Conservation (phyloP, 2,113 vertebrate species). For the Ciconia maguari region DNA sequence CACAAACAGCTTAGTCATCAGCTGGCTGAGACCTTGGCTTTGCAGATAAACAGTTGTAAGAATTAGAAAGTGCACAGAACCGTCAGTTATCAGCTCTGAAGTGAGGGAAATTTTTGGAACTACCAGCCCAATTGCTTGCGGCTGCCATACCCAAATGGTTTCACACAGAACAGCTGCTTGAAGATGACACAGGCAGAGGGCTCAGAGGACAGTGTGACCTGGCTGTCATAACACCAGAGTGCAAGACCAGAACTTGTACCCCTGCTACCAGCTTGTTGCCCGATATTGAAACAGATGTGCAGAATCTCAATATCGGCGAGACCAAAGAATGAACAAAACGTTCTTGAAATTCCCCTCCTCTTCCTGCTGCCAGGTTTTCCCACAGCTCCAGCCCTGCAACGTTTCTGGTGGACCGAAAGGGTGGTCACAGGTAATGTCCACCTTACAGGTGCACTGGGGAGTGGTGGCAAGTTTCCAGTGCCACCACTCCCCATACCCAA, state of each 20-base stretch:
- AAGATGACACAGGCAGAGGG: neutral
- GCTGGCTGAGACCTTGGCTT: neutral
- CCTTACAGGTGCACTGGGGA: neutral
- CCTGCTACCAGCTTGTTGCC: neutral
- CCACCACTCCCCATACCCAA: too few relatives aligned
- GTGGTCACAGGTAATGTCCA: neutral
- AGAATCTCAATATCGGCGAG: fast-evolving
- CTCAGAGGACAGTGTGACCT: neutral
- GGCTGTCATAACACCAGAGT: fast-evolving
- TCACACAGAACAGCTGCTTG: neutral
- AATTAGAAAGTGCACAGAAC: neutral
- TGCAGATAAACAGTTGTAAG: neutral
- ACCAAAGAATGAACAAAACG: fast-evolving
- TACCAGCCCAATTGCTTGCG: neutral
- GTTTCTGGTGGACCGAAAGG: neutral
- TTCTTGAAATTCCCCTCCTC: neutral
- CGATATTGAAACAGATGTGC: fast-evolving
- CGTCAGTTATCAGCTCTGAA: neutral
- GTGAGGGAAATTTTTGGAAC: neutral
- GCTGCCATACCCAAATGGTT: neutral
- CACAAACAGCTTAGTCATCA: too few relatives aligned
- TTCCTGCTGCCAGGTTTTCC: neutral
- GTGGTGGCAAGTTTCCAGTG: neutral
- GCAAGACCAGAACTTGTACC: neutral
- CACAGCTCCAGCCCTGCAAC: neutral